A percentile compares a stretch with the other conserved stretches of the same genome.
These are phyloP conservation scores for Pollenia griseotomentosa DNA, from an alignment of 2,888 invertebrate species.

Conservation along the genomic window DNA sequence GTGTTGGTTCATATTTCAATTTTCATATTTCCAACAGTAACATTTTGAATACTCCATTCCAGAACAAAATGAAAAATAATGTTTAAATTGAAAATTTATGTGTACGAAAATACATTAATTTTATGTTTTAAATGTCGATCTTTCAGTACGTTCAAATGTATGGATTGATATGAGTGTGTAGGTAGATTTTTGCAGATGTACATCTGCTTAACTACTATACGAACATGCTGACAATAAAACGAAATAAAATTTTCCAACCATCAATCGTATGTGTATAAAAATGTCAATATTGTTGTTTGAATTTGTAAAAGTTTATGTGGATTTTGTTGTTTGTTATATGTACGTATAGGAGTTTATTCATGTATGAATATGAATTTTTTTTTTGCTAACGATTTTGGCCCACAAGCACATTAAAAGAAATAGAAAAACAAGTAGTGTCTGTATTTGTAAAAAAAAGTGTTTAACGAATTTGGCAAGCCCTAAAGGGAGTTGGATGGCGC, in stretches of 20 bases:
- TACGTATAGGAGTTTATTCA: constrained; percentile 42
- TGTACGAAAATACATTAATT: constrained; percentile 43
- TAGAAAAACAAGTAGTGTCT: background rate
- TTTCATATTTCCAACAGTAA: constrained; percentile 42
- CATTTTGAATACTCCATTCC: constrained; percentile 14
- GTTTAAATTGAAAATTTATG: constrained; percentile 58
- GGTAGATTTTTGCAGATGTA: constrained; percentile 33
- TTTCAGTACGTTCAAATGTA: constrained; percentile 22
- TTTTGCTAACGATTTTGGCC: constrained; percentile 6
- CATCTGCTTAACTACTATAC: constrained; percentile 47
- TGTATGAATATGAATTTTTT: constrained; percentile 42
- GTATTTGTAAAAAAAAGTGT: constrained; percentile 27
- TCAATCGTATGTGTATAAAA: constrained; percentile 57
- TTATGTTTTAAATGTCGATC: constrained; percentile 33
- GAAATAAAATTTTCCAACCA: constrained; percentile 59
- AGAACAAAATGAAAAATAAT: constrained; percentile 37
- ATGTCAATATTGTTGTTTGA: constrained; percentile 62
- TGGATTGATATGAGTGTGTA: constrained; percentile 11
- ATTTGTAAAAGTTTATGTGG: constrained; percentile 49
- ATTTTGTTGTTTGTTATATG: background rate
- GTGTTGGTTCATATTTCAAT: constrained; percentile 49
- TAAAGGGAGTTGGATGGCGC: constrained; percentile 1
- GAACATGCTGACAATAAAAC: constrained; percentile 60
- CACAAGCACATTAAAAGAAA: constrained; percentile 30
- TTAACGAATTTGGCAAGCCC: constrained; percentile 50